A percentile compares a stretch with the other conserved stretches of the same genome.
Evolutionary conservation across 2,797 vertebrate genomes (phyloP).

Genomic region (Crocidura indochinensis): DNA sequence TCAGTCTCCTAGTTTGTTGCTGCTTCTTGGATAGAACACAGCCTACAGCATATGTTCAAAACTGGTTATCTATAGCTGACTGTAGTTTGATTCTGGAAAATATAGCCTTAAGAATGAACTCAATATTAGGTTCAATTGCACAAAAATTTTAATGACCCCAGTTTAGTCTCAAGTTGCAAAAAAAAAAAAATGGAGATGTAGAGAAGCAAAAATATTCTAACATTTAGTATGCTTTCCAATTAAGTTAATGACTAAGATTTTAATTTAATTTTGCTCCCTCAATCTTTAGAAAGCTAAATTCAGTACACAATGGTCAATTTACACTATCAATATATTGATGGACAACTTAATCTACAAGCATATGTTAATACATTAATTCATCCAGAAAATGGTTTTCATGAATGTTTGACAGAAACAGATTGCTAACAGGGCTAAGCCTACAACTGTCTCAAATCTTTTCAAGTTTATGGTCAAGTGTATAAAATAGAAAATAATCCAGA

Average conservation of each 20-base stretch:
- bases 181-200: background rate
- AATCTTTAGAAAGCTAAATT: conserved; percentile 50
- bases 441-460: background rate
- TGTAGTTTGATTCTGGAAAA: conserved; percentile 90
- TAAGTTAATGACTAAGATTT: conserved; percentile 73
- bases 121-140: conserved; percentile 87
- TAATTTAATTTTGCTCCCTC: background rate
- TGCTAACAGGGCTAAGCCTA: background rate
- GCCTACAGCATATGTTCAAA: conserved; percentile 92
- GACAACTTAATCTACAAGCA: conserved; percentile 30
- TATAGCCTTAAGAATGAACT: conserved; percentile 87
- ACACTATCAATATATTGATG: conserved; percentile 26
- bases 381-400: conserved; percentile 23
- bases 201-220: conserved; percentile 71
- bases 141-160: too few relatives aligned
- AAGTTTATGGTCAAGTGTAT: background rate
- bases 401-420: background rate
- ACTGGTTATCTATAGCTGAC: conserved; percentile 90
- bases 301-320: background rate
- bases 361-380: conserved; percentile 55
- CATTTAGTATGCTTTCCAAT: conserved; percentile 69
- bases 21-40: conserved; percentile 89
- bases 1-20: conserved; percentile 91
- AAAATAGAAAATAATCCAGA: conserved; percentile 19
- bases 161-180: too few relatives aligned